Conservation (phyloP, 2,797 vertebrate genomes). For the Glyptemys insculpta region DNA sequence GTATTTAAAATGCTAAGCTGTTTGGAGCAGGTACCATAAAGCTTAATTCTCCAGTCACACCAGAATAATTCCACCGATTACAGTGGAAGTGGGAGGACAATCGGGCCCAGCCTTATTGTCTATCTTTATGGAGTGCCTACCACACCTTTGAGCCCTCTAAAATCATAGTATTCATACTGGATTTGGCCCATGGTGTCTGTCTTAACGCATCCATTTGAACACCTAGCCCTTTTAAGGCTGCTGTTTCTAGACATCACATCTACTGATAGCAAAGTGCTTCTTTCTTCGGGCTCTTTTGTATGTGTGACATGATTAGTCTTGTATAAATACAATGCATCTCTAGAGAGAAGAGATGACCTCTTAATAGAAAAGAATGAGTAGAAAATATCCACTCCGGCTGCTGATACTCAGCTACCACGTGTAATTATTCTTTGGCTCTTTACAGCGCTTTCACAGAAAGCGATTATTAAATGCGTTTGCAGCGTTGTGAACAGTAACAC, state of each 20-base stretch:
- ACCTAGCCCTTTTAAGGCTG: neutral
- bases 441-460: neutral
- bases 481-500: accelerated
- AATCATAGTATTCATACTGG: neutral
- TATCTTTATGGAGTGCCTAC: neutral
- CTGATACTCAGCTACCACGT: neutral
- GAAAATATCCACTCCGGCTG: neutral
- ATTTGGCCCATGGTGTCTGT: neutral
- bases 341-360: accelerated
- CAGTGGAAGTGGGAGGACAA: neutral
- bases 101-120: neutral
- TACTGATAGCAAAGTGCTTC: neutral
- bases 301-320: accelerated
- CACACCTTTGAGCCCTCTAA: neutral
- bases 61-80: neutral
- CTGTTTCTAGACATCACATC: neutral
- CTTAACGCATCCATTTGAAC: neutral
- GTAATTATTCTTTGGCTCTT: neutral
- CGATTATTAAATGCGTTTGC: neutral
- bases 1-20: neutral
- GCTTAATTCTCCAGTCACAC: neutral
- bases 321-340: neutral
- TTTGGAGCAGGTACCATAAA: neutral
- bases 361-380: neutral
- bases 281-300: neutral